These are phyloP conservation scores for Salticus scenicus DNA, from an alignment of 2,888 invertebrate species.

Conservation along the genomic window DNA sequence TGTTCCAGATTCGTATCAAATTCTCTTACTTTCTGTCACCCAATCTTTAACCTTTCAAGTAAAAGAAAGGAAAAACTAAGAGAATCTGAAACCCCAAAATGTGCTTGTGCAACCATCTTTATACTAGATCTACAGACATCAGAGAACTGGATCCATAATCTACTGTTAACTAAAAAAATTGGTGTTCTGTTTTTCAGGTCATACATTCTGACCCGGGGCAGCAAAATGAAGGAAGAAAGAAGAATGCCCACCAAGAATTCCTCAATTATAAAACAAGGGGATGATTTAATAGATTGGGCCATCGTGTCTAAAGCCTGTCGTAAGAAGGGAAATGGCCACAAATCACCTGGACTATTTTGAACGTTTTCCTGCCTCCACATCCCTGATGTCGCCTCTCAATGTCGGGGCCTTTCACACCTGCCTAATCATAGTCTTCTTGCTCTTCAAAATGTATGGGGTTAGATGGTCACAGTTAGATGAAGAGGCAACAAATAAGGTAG, in stretches of 20 bases:
- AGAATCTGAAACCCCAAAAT: not conserved
- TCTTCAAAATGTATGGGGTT: conserved; percentile 12
- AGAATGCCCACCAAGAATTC: not conserved
- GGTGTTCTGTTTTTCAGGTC: not conserved
- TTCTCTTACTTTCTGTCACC: not conserved
- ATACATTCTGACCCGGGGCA: not conserved
- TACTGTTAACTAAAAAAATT: not conserved
- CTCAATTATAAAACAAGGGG: conserved; percentile 19
- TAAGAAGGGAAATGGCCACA: conserved; percentile 12
- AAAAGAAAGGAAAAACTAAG: not conserved
- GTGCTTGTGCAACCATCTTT: not conserved
- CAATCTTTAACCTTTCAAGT: not conserved
- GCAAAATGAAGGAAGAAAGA: not conserved
- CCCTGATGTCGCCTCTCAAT: not conserved
- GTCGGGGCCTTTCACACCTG: conserved; percentile 5
- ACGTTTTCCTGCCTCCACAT: not conserved
- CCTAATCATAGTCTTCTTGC: conserved; percentile 1
- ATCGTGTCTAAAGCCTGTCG: not conserved
- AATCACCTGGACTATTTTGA: conserved; percentile 9
- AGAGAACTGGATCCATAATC: not conserved
- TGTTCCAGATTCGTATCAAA: not conserved
- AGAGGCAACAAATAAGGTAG: not conserved
- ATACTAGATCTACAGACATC: not conserved
- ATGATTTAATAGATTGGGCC: conserved; percentile 9
- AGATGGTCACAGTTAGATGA: conserved; percentile 1